Conservation (phyloP, 2,797 vertebrate species). For the Parambassis ranga region DNA sequence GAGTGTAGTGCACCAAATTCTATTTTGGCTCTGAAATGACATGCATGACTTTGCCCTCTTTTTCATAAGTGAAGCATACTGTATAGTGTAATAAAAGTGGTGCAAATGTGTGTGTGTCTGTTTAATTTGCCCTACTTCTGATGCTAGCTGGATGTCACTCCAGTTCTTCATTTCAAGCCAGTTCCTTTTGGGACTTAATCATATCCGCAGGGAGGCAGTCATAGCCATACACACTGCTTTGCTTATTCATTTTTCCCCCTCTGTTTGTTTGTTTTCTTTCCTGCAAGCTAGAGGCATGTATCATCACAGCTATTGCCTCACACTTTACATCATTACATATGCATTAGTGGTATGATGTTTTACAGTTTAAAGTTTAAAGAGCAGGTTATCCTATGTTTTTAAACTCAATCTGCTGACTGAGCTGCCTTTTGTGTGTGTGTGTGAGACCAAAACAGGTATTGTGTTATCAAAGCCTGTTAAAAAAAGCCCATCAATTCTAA, state of each 20-base stretch:
- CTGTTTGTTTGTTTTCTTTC: neutral
- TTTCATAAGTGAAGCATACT: conserved; percentile 41
- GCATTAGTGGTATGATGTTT: too few relatives aligned
- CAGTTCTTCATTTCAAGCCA: conserved; percentile 48
- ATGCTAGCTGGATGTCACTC: conserved; percentile 54
- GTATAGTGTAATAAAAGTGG: conserved; percentile 31
- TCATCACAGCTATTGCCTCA: neutral
- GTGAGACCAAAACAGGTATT: conserved; percentile 6
- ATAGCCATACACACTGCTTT: neutral
- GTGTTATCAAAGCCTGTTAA: conserved; percentile 35
- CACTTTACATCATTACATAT: neutral
- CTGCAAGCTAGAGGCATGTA: neutral
- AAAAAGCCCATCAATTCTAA: conserved; percentile 25
- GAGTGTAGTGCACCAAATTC: conserved; percentile 28
- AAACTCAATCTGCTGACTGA: too few relatives aligned
- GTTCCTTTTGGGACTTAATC: conserved; percentile 36
- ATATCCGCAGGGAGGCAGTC: conserved; percentile 27
- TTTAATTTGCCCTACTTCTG: conserved; percentile 66
- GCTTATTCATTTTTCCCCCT: neutral
- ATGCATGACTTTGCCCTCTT: conserved; percentile 57
- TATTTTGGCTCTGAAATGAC: conserved; percentile 36
- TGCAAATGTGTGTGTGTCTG: conserved; percentile 15
- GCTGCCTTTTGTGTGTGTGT: too few relatives aligned
- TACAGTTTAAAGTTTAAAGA: too few relatives aligned
- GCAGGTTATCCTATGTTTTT: too few relatives aligned